Conservation (phyloP, 2,113 vertebrate genomes). For the Patagioenas fasciata region DNA sequence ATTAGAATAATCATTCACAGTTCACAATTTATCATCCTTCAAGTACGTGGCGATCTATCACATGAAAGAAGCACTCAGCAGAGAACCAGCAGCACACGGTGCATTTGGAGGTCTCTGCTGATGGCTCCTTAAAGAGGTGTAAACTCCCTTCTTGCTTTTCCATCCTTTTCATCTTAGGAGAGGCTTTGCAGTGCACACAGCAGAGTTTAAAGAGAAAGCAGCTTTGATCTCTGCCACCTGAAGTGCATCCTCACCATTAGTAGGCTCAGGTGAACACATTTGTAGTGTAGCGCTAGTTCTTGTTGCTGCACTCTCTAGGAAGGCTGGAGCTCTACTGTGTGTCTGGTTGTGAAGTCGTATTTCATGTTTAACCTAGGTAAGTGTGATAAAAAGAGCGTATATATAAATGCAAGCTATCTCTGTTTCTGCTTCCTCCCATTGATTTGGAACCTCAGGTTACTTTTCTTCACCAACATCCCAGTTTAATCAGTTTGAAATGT, state of each 20-base stretch:
- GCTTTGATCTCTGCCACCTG: constrained; percentile 37
- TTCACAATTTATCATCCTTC: constrained; percentile 13
- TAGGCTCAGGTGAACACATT: not conserved
- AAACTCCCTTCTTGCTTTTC: not conserved
- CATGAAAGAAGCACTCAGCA: not conserved
- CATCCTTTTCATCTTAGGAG: constrained; percentile 22
- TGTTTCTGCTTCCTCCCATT: not conserved
- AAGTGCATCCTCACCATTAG: not conserved
- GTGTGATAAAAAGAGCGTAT: not conserved
- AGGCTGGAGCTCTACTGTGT: not conserved
- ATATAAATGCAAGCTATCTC: not conserved
- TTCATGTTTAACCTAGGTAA: not conserved
- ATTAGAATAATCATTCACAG: not conserved
- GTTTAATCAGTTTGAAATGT: not conserved
- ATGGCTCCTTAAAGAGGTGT: not conserved
- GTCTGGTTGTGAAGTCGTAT: not conserved
- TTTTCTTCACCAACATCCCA: not conserved
- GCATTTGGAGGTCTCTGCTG: not conserved
- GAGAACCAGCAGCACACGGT: not conserved
- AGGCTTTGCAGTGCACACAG: not conserved
- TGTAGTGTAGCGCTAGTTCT: not conserved
- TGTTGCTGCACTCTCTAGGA: not conserved
- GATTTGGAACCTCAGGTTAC: not conserved
- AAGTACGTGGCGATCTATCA: not conserved
- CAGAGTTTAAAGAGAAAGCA: not conserved